Evolutionary conservation across 1,140 invertebrate genomes (phyloP).

Genomic region (Adelges cooleyi): DNA sequence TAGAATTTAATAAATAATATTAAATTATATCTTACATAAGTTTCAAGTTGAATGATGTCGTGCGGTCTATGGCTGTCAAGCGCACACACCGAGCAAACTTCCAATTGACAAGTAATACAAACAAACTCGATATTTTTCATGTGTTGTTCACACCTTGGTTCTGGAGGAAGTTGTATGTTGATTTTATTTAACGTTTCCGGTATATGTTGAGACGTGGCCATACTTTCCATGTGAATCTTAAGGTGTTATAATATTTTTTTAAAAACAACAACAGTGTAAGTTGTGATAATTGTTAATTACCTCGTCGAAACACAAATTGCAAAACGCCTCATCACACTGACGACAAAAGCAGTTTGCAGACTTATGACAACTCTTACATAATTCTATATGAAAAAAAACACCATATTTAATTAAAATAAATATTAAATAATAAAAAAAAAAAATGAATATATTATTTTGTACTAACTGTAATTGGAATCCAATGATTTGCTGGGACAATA

Average conservation of each 20-base stretch:
- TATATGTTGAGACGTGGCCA: not conserved
- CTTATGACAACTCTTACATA: not conserved
- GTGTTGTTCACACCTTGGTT: not conserved
- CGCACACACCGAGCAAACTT: not conserved
- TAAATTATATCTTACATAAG: constrained; percentile 26
- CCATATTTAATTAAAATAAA: no score
- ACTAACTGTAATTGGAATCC: not conserved
- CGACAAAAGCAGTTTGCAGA: not conserved
- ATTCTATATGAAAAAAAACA: not conserved
- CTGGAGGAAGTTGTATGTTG: not conserved
- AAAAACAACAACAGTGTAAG: no score
- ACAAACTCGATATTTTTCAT: not conserved
- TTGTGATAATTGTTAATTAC: no score
- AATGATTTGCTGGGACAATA: not conserved
- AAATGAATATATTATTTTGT: not conserved
- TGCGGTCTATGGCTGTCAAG: constrained; percentile 11
- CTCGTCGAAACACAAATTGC: not conserved
- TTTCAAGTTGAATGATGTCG: constrained; percentile 15
- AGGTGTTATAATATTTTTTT: no score
- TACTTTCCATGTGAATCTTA: not conserved
- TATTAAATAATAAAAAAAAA: not conserved
- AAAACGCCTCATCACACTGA: not conserved
- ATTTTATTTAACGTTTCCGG: not conserved
- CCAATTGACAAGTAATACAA: not conserved
- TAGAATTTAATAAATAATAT: not conserved